Conservation (phyloP, 2,113 vertebrate genomes). For the Chamaea fasciata region DNA sequence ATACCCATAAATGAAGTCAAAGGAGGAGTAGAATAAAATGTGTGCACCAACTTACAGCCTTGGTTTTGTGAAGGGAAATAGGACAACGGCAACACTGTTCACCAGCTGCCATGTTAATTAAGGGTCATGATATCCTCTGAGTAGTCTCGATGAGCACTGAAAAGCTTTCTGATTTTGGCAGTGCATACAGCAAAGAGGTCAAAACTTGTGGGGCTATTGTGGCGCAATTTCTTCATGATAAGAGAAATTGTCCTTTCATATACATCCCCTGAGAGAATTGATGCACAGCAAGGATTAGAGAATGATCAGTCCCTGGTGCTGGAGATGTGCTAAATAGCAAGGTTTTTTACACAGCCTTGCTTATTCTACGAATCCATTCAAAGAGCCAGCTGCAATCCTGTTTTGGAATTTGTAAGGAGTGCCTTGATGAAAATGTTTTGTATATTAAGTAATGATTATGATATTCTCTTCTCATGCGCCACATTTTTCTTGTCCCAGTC, state of each 20-base stretch:
- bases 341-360: background rate
- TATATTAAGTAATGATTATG: background rate
- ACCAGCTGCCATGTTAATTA: background rate
- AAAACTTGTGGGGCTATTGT: background rate
- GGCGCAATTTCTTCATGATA: background rate
- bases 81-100: background rate
- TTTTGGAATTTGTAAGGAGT: background rate
- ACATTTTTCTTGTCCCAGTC: background rate
- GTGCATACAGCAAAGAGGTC: background rate
- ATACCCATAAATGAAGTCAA: background rate
- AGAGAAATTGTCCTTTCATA: background rate
- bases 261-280: background rate
- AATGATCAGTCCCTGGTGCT: background rate
- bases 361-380: background rate
- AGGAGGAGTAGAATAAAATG: background rate
- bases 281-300: background rate
- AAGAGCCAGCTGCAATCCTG: background rate
- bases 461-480: background rate
- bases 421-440: background rate
- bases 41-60: background rate
- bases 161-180: background rate
- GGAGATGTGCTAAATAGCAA: background rate
- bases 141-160: background rate
- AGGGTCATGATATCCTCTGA: background rate
- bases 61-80: background rate